Evolutionary conservation across 2,888 invertebrate species (phyloP), one percentile per base, ranked within the genome.

Genomic region (Tridacna gigas): DNA sequence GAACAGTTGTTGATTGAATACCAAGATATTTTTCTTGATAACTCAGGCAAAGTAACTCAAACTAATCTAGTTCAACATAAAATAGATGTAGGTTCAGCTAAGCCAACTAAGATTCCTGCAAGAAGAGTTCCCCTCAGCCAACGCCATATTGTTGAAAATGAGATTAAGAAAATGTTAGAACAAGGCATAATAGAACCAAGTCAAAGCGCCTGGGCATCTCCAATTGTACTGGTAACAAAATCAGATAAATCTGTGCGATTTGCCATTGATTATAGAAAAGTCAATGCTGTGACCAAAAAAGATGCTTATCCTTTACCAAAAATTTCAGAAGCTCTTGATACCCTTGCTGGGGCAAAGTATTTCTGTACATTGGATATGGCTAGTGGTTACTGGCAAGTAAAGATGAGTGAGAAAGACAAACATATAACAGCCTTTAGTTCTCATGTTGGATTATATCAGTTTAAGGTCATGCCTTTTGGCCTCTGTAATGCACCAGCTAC

Each of bases 401-500:
- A 51, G 13, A 13, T 51, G 51, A 51, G 18, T 51, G 18, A 51
- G 18, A 61, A 61, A 61, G n/a, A 61, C 74, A 81, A 79, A 69
- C 66, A 48, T 18, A 69, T 73, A 56, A 81, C 83, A 45, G 77
- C 77, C n/a, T 86, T 86, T 56, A 78, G 66, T 26, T 48, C 77
- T 51, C 81, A 81, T 45, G 60, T 80, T 15, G 79, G 79, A 79
- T 71, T 4, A 80, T 89, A 84, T 82, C 85, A 3, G 86, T 89
- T 71, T 88, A 86, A 11, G 71, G 88, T 4, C 79, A 80, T 71
- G 89, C 84, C n/a, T n/a, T n/a, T n/a, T n/a, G n/a, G n/a, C n/a
- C n/a, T n/a, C n/a, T n/a, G n/a, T n/a, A n/a, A n/a, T 76, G 81
- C 83, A 2, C 89, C 89, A 12, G 83, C 88, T 0, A 90, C 82